Evolutionary conservation across 2,888 invertebrate genomes (phyloP).

Genomic region (Rhopalosiphum nymphaeae): DNA sequence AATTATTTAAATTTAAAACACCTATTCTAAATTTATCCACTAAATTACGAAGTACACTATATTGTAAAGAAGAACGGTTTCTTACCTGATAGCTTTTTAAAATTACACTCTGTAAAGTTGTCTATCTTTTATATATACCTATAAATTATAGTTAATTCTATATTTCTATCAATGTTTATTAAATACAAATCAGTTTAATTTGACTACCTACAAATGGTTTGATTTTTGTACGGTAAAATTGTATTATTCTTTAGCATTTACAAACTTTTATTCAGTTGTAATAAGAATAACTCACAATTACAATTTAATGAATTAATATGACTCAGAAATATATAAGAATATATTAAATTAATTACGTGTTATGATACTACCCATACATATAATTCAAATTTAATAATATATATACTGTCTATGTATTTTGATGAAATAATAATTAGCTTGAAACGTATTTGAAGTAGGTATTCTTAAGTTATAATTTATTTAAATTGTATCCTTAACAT

Average conservation of each 20-base stretch:
- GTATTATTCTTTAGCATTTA: background rate
- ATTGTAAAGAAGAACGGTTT: too few relatives aligned
- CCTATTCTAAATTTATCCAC: too few relatives aligned
- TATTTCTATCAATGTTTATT: too few relatives aligned
- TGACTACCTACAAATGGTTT: too few relatives aligned
- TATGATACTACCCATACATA: background rate
- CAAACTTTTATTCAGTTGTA: background rate
- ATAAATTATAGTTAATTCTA: too few relatives aligned
- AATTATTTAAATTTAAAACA: too few relatives aligned
- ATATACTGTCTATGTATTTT: background rate
- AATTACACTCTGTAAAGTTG: too few relatives aligned
- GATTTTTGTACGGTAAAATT: too few relatives aligned
- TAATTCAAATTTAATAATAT: background rate
- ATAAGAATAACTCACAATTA: background rate
- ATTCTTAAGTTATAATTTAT: background rate
- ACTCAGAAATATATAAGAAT: background rate
- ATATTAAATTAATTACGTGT: background rate
- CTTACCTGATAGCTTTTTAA: too few relatives aligned
- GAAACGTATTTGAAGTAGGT: background rate
- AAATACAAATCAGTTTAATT: too few relatives aligned
- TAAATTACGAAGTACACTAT: too few relatives aligned
- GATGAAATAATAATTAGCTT: background rate
- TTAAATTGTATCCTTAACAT: background rate
- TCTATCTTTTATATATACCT: too few relatives aligned
- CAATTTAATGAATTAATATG: background rate